Evolutionary conservation across 2,888 invertebrate genomes (phyloP).

Genomic region (Synanthedon andrenaeformis): DNA sequence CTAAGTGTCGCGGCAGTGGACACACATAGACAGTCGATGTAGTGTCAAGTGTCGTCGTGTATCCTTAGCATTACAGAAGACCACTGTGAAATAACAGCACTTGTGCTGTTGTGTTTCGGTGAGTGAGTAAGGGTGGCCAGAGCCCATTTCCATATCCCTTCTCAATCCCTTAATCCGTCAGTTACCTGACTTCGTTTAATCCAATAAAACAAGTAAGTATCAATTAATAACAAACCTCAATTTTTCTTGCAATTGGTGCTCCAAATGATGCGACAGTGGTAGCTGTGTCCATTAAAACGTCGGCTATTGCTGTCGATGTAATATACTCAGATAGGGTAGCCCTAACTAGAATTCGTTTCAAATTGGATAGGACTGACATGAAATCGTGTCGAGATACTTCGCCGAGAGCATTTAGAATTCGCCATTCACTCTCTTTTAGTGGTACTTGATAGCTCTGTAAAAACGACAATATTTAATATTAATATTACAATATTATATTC

Average conservation of each 20-base stretch:
- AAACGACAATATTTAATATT: slow-evolving; percentile 4
- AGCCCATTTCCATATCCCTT: too few relatives aligned
- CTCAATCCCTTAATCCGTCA: too few relatives aligned
- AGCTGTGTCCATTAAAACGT: slow-evolving; percentile 89
- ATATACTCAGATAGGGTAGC: slow-evolving; percentile 76
- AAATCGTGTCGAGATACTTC: slow-evolving; percentile 80
- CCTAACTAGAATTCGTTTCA: slow-evolving; percentile 85
- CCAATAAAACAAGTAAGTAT: too few relatives aligned
- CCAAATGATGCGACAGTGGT: slow-evolving; percentile 72
- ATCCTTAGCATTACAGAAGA: too few relatives aligned
- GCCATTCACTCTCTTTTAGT: slow-evolving; percentile 77
- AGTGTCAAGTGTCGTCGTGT: too few relatives aligned
- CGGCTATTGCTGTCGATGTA: slow-evolving; percentile 78
- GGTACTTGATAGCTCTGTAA: slow-evolving; percentile 73
- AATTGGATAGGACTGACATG: slow-evolving; percentile 84
- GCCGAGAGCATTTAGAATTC: slow-evolving; percentile 25
- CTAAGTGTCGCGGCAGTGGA: too few relatives aligned
- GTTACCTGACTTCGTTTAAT: too few relatives aligned
- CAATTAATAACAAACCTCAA: slow-evolving; percentile 72
- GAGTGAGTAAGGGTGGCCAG: too few relatives aligned
- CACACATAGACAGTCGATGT: too few relatives aligned
- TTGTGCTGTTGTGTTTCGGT: too few relatives aligned
- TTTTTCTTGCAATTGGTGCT: slow-evolving; percentile 75
- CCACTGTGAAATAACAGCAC: too few relatives aligned
- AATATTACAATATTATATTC: too few relatives aligned